phyloP scores from a whole-genome alignment of 2,797 vertebrate species.

The Picus viridis region DNA sequence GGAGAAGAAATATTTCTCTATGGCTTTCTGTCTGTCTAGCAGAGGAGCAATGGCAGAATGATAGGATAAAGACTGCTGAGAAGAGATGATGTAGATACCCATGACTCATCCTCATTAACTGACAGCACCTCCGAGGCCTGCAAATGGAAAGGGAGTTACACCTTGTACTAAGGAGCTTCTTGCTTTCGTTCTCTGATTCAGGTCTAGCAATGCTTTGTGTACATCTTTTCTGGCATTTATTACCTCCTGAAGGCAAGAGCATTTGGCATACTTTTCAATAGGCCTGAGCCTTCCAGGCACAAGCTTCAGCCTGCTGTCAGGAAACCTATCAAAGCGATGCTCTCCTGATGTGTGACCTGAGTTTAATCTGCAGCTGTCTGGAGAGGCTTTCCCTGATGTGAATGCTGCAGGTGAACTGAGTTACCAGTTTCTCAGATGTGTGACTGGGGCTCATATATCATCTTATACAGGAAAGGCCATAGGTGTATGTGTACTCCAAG shows the following conservation, averaged over 20 bases:
- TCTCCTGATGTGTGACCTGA: background rate
- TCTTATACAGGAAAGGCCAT: background rate
- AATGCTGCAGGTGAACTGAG: accelerated
- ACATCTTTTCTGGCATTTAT: background rate
- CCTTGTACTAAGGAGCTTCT: background rate
- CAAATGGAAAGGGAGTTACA: background rate
- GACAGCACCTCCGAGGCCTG: background rate
- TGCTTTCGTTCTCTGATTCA: background rate
- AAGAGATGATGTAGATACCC: background rate
- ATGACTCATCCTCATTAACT: background rate
- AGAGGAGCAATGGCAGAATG: background rate
- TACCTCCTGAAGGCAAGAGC: background rate
- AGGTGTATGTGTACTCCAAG: background rate
- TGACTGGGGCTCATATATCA: background rate
- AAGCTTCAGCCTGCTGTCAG: background rate
- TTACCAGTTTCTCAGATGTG: background rate
- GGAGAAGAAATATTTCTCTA: background rate
- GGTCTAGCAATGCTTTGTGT: background rate
- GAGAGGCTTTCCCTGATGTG: background rate
- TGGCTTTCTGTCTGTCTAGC: background rate
- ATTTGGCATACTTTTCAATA: background rate
- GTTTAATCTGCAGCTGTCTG: background rate
- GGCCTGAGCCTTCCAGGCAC: background rate
- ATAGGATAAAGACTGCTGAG: background rate
- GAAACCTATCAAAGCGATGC: background rate